phyloP scores from a whole-genome alignment of 2,113 vertebrate species.

The Paramormyrops kingsleyae region DNA sequence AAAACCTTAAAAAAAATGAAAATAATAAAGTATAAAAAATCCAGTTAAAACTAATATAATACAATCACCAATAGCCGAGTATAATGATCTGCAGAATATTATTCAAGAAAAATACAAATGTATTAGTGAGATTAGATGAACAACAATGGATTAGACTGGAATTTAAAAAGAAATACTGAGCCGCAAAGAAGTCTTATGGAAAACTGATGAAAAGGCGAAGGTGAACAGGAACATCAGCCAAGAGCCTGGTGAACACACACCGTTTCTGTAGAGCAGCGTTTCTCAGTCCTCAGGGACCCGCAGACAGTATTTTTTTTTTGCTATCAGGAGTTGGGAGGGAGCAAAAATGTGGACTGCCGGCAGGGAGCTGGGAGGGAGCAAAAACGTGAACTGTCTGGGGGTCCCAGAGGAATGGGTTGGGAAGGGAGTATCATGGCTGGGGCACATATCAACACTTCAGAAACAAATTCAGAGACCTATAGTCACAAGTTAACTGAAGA shows the following conservation, averaged over 20 bases:
- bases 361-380: too few relatives aligned
- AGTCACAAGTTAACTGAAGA: not conserved
- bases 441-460: not conserved
- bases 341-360: not conserved
- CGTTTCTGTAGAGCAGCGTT: not conserved
- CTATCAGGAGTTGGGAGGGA: not conserved
- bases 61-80: not conserved
- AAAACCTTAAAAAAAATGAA: not conserved
- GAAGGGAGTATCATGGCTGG: not conserved
- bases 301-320: not conserved
- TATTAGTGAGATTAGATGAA: not conserved
- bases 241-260: not conserved
- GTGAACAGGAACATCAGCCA: not conserved
- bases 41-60: not conserved
- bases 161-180: not conserved
- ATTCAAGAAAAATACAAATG: not conserved
- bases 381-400: not conserved
- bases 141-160: not conserved
- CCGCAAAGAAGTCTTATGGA: not conserved
- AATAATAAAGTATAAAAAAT: not conserved
- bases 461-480: not conserved
- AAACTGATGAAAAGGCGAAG: not conserved
- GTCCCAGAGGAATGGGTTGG: not conserved
- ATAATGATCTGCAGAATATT: not conserved
- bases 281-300: not conserved